Base-by-base conservation (phyloP, 1,140 invertebrate species). In the Panagrolaimus sp. region DNA sequence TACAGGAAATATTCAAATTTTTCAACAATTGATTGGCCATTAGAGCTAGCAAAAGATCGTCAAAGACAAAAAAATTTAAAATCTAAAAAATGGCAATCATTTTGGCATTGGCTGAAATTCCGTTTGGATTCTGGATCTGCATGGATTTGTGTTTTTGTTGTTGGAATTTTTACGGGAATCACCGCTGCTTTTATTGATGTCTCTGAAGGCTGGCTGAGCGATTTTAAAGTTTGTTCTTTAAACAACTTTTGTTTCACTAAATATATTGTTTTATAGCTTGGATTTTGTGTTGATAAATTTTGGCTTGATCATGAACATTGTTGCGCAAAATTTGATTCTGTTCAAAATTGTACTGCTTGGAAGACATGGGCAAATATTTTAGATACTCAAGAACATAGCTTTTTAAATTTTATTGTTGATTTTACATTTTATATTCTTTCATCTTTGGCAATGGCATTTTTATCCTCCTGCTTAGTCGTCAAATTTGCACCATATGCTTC, bases 221-320 rank as follows among this genome's bases (percentile, higher is more conserved):
- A 99, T 86, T 86, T 98, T 0, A 97, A 82, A 95, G 93, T 57
- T 25, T 2, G 51, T 57, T 57, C 2, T 38, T 38, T 38, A 2
- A 38, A 20, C 13, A 87, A 99, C 48, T 65, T 46, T 44, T 3
- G 9, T 31, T 27, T 20, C 1, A 20, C 16, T n/a, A 23, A 53
- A 53, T 5, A 9, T 2, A 53, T 38, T 38, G 31, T 38, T 38
- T n/a, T 43, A 38, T 14, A 43, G 62, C 31, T 63, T 38, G 31
- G 43, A 31, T 27, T 43, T 11, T 45, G 31, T 43, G 16, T 14
- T 23, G 89, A 93, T 83, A 93, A 92, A 0, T 98, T 98, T 86
- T 98, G 95, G 93, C 88, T 98, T 47, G 98, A 98, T 85, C 88
- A 91, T 72, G 96, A 99, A 83, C 96, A 99, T 82, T 99, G 96